A percentile compares a stretch with the other conserved stretches of the same genome.
Evolutionary conservation across 2,888 invertebrate genomes (phyloP).

Genomic region (Tinea trinotella): DNA sequence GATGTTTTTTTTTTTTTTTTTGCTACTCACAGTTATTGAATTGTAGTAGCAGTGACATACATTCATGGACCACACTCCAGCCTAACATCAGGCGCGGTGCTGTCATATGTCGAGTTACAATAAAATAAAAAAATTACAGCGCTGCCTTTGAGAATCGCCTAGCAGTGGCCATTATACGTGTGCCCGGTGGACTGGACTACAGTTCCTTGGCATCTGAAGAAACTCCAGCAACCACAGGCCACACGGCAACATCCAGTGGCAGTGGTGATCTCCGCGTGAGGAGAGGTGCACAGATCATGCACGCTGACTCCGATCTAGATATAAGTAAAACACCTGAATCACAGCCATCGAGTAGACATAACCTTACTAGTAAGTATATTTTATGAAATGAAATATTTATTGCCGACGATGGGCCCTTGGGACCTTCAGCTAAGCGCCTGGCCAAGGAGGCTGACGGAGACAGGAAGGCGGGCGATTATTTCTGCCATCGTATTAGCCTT

Average conservation of each 20-base stretch:
- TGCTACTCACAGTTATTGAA: no score
- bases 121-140: slow-evolving; percentile 59
- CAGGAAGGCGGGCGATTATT: no score
- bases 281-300: slow-evolving; percentile 64
- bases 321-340: slow-evolving; percentile 54
- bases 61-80: no score
- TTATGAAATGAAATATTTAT: neutral
- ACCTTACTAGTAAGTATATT: slow-evolving; percentile 46
- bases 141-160: slow-evolving; percentile 94
- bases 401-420: no score
- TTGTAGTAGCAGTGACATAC: no score
- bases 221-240: slow-evolving; percentile 32
- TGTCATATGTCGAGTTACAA: no score
- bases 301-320: slow-evolving; percentile 81
- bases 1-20: no score
- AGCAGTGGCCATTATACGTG: slow-evolving; percentile 90
- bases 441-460: no score
- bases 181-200: slow-evolving; percentile 89
- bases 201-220: slow-evolving; percentile 63
- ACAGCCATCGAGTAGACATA: slow-evolving; percentile 37
- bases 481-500: no score
- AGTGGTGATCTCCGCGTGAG: slow-evolving; percentile 59
- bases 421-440: no score
- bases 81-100: no score
- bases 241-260: slow-evolving; percentile 52